These are phyloP conservation scores for Ditula angustiorana DNA, from an alignment of 2,888 invertebrate genomes.

Conservation along the genomic window DNA sequence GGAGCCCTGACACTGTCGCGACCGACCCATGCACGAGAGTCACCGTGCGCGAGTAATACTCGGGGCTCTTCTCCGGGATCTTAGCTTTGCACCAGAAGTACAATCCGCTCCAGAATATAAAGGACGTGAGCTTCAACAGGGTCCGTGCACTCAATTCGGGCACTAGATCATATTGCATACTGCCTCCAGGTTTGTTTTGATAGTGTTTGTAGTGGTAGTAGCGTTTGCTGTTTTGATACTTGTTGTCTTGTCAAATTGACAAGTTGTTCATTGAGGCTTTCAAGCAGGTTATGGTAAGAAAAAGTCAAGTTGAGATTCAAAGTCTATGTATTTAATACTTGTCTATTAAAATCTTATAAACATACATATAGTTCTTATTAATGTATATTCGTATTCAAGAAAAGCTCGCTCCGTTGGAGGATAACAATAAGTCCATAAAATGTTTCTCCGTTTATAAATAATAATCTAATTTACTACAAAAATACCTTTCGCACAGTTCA, in stretches of 20 bases:
- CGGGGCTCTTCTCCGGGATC: slow-evolving; percentile 55
- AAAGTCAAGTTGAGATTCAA: not conserved
- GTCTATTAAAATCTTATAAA: slow-evolving; percentile 39
- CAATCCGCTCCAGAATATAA: slow-evolving; percentile 66
- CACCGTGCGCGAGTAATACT: slow-evolving; percentile 69
- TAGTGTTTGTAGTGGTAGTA: not conserved
- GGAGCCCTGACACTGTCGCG: slow-evolving; percentile 60
- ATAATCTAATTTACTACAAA: slow-evolving; percentile 56
- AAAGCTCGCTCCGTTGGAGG: slow-evolving; percentile 67
- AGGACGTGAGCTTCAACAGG: slow-evolving; percentile 65
- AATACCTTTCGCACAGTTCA: slow-evolving; percentile 77
- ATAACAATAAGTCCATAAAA: slow-evolving; percentile 56
- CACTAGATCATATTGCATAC: slow-evolving; percentile 56
- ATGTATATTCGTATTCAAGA: slow-evolving; percentile 41
- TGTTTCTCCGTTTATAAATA: slow-evolving; percentile 42
- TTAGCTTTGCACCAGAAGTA: slow-evolving; percentile 56
- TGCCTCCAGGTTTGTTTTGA: not conserved
- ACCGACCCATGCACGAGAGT: slow-evolving; percentile 71
- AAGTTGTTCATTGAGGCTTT: not conserved
- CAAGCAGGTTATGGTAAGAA: slow-evolving; percentile 6
- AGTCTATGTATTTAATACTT: slow-evolving; percentile 20
- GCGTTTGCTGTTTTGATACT: not conserved
- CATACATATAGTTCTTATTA: slow-evolving; percentile 33
- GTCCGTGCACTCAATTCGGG: slow-evolving; percentile 57
- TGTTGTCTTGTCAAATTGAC: slow-evolving; percentile 26